phyloP scores from a whole-genome alignment of 2,113 vertebrate genomes.

The Brachypteracias leptosomus region DNA sequence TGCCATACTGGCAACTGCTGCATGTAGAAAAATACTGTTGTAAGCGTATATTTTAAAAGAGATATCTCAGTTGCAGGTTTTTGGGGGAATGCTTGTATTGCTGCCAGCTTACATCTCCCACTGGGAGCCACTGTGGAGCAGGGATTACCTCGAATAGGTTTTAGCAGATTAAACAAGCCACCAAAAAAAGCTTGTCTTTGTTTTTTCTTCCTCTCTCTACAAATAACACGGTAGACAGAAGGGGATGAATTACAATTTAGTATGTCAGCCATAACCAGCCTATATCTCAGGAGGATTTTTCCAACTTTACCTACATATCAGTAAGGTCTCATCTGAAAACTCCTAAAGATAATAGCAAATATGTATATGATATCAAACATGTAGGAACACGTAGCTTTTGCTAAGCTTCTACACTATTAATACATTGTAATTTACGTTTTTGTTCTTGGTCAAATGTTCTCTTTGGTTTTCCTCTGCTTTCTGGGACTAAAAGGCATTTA shows the following conservation, averaged over 20 bases:
- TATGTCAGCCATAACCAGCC: neutral
- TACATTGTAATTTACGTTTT: neutral
- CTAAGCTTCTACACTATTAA: neutral
- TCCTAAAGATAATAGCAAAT: neutral
- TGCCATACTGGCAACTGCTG: neutral
- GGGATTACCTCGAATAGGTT: conserved; percentile 30
- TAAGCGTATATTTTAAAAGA: neutral
- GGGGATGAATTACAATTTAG: neutral
- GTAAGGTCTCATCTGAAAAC: neutral
- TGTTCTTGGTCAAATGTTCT: neutral
- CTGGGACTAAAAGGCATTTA: neutral
- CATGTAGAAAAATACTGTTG: neutral
- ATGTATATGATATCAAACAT: neutral
- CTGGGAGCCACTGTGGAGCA: conserved; percentile 24
- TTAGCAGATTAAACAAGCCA: conserved; percentile 15
- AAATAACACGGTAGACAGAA: neutral
- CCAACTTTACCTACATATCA: neutral
- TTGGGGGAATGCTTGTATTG: conserved; percentile 1
- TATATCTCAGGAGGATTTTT: neutral
- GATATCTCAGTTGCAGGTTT: neutral
- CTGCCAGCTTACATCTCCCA: conserved; percentile 36
- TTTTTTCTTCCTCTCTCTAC: neutral
- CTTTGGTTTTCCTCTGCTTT: neutral
- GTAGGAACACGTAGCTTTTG: neutral
- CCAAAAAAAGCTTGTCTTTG: neutral